Conservation (phyloP, 1,140 invertebrate genomes). For the Drosophila melanogaster region DNA sequence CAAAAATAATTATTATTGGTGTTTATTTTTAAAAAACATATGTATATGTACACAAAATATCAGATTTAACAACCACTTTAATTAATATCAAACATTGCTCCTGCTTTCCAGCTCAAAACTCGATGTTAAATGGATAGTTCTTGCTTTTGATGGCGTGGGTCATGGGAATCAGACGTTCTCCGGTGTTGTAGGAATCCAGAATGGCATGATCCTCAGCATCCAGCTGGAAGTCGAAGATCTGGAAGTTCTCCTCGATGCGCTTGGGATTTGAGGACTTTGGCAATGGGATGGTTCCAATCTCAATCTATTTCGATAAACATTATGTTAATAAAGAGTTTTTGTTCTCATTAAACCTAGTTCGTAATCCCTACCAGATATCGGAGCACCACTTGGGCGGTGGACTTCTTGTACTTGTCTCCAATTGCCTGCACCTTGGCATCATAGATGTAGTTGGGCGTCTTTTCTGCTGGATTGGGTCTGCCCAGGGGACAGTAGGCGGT, state of each 20-base stretch:
- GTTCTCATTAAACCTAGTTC: too few relatives aligned
- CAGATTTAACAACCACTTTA: background rate
- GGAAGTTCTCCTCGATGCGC: conserved; percentile 90
- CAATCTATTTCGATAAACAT: conserved; percentile 85
- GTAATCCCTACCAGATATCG: conserved; percentile 87
- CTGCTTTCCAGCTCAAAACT: conserved; percentile 74
- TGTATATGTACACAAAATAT: conserved; percentile 12
- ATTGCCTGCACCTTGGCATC: conserved; percentile 88
- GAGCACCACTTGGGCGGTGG: conserved; percentile 89
- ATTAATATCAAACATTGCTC: conserved; percentile 9
- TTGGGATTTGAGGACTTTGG: conserved; percentile 92
- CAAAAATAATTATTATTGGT: too few relatives aligned
- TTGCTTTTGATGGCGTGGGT: conserved; percentile 85
- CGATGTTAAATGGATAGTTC: conserved; percentile 87
- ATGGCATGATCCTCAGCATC: conserved; percentile 86
- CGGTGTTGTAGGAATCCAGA: conserved; percentile 87
- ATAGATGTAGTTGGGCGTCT: conserved; percentile 87
- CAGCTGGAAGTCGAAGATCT: conserved; percentile 92
- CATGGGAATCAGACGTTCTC: conserved; percentile 79
- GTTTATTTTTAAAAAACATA: too few relatives aligned
- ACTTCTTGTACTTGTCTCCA: conserved; percentile 89
- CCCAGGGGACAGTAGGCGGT: conserved; percentile 93
- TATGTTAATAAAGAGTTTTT: background rate
- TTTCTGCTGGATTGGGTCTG: conserved; percentile 89
- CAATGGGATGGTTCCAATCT: conserved; percentile 91